Base-by-base conservation (phyloP, 2,888 invertebrate genomes). In the Orthosia incerta region DNA sequence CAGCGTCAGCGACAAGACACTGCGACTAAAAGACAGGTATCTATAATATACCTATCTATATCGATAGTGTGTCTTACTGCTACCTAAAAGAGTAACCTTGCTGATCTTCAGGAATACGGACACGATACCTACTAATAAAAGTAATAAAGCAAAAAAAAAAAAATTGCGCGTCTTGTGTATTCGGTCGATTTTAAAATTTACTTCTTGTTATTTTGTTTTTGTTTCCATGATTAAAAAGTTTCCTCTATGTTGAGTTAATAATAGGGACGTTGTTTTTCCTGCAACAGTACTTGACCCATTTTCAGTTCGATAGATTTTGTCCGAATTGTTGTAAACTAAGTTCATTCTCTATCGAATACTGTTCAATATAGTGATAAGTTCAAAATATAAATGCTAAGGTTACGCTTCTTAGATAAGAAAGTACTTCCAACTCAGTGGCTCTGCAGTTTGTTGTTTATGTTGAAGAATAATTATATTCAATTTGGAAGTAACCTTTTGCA, bases 1-100 rank as follows among this genome's bases (percentile, higher is more conserved):
- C 96, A 97, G 91, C 97, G 97, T 88, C 97, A 97, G 93, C 96
- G 97, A 90, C 97, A 95, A 90, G 96, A 96, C 79, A 92, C 94
- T 90, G 89, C 94, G 87, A 91, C 96, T 75, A 96, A 96, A 88
- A 93, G 96, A 96, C 96, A 96, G 94, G 96, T 96, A 83, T 74
- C 9, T 59, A 69, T 46, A 46, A 23, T 18, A 51, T 53, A 57
- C 69, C 51, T 18, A 57, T 74, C 51, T 18, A 26, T 48, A 53
- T 20, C n/a, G 26, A 51, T n/a, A 48, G 15, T 64, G 46, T 67
- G 26, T 70, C n/a, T 48, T 62, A 46, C 31, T 67, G 51, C 31
- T 55, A n/a, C 51, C 53, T 51, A 65, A 76, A 80, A 62, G 45
- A 45, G 46, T 71, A 77, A 50, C 66, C 67, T 71, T 51, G 56